Evolutionary conservation across 2,113 vertebrate species (phyloP).

Genomic region (Tympanuchus pallidicinctus): DNA sequence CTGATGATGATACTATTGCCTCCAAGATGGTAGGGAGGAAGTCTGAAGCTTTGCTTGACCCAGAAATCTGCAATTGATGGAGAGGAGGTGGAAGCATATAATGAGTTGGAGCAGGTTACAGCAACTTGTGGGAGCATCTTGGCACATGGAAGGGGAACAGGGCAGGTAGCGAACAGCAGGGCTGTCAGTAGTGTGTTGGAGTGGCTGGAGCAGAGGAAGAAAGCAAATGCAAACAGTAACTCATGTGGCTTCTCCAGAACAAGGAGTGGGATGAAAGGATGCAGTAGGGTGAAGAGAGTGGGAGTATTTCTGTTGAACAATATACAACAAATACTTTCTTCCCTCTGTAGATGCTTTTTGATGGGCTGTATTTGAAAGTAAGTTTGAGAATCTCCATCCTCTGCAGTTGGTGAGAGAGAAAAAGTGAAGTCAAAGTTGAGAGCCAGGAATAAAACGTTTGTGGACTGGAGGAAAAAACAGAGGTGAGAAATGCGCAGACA

Average conservation of each 20-base stretch:
- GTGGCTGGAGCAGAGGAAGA: not conserved
- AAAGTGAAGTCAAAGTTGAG: not conserved
- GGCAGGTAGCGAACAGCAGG: not conserved
- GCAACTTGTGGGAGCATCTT: rapidly evolving
- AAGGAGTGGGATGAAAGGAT: not conserved
- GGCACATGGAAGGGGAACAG: not conserved
- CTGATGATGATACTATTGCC: rapidly evolving
- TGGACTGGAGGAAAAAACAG: not conserved
- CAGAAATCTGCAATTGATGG: not conserved
- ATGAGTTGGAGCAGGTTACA: not conserved
- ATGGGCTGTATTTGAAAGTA: not conserved
- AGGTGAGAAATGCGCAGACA: not conserved
- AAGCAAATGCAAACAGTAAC: not conserved
- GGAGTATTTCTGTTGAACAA: not conserved
- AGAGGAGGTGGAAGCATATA: rapidly evolving
- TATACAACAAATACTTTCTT: not conserved
- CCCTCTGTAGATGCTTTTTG: not conserved
- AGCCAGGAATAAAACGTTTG: not conserved
- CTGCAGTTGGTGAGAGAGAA: not conserved
- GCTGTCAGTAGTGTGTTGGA: not conserved
- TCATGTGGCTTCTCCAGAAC: not conserved
- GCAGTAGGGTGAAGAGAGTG: not conserved
- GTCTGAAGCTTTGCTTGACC: not conserved
- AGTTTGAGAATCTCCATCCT: not conserved
- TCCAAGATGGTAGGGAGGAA: not conserved